Evolutionary conservation across 2,888 invertebrate genomes (phyloP), one percentile per base, ranked within the genome.

Genomic region (Acanthosoma haemorrhoidale): DNA sequence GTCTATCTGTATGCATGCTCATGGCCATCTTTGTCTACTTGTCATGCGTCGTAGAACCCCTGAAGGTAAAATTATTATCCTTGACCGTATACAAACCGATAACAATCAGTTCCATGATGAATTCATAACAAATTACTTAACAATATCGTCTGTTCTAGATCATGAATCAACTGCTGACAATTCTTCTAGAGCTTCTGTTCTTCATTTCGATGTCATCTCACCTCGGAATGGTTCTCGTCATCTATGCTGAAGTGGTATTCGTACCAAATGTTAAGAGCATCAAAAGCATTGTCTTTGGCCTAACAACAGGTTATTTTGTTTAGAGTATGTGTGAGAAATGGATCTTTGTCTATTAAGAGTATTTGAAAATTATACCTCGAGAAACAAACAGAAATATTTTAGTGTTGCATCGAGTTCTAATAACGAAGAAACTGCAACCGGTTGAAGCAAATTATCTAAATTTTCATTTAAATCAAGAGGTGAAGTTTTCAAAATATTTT

Each of bases 121-220:
- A 16, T 60, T 70, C 66, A 68, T 38, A 25, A 29, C 15, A 21
- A 43, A 25, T 6, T 16, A 39, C 57, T 59, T 34, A 64, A 71
- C 43, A 58, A 1, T 51, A n/a, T 13, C 29, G 25, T 25, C 25
- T 51, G 13, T 51, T 51, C 21, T 21, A 51, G 51, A n/a, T 51
- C n/a, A 51, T 51, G 51, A 51, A 51, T 51, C 51, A 51, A 25
- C 2, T 25, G 25, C 5, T 87, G 73, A 84, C 86, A 76, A 85
- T 86, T 75, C 82, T 84, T 69, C 79, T 88, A 75, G 87, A 88
- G 78, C 84, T 85, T 58, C 83, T 87, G 80, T 80, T 89, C 77
- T 83, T 88, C 77, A 81, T 87, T 13, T 87, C 86, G 0, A 84
- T 88, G 79, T 88, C 88, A 6, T 87, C 89, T 21, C 85, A 89